A percentile compares a stretch with the other conserved stretches of the same genome.
Conservation (phyloP, 2,888 invertebrate species). For the Athetis lepigone region DNA sequence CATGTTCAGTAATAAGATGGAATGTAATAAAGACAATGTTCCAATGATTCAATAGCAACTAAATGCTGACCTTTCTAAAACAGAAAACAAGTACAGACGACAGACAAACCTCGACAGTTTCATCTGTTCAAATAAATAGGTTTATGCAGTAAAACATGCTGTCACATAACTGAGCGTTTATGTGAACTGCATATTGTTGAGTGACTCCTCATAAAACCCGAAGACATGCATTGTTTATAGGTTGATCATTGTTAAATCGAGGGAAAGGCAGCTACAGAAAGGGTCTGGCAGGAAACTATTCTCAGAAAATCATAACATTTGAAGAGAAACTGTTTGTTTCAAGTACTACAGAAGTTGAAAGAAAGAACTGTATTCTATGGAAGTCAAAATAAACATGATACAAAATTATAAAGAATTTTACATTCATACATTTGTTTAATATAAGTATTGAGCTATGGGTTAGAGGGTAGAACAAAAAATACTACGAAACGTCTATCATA, state of each 20-base stretch:
- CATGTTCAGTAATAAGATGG: neutral
- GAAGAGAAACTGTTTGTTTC: conserved; percentile 1
- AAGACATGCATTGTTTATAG: conserved; percentile 31
- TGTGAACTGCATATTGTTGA: neutral
- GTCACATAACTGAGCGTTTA: no score
- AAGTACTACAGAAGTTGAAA: conserved; percentile 14
- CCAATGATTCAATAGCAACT: neutral
- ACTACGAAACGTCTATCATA: conserved; percentile 38
- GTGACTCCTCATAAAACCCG: neutral
- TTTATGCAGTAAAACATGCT: neutral
- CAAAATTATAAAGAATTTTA: conserved; percentile 31
- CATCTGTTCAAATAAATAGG: no score
- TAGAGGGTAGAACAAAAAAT: conserved; percentile 46
- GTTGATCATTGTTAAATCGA: neutral
- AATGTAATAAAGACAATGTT: neutral
- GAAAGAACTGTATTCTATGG: conserved; percentile 7
- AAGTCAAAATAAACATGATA: conserved; percentile 36
- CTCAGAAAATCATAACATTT: neutral
- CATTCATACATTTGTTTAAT: conserved; percentile 78
- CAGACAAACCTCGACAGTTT: neutral
- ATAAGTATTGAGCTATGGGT: conserved; percentile 78
- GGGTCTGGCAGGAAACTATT: neutral
- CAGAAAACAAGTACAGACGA: neutral
- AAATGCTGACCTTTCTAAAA: neutral
- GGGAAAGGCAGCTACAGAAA: neutral